Base-by-base conservation (phyloP, 2,888 invertebrate species). In the Chaetogeoica ovagalla region DNA sequence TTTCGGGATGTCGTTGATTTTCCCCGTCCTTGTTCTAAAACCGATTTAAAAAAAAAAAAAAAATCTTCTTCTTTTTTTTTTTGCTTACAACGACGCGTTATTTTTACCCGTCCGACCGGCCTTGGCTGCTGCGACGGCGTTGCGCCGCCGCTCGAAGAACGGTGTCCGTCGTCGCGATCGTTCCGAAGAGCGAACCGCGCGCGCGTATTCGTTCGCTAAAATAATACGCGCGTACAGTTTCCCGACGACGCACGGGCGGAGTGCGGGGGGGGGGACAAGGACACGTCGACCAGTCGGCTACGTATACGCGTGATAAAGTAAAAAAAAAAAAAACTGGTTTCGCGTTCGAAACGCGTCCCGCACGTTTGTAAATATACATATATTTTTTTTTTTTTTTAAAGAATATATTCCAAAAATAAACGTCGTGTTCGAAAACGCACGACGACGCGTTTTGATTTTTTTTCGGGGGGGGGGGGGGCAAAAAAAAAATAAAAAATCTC, bases 251-350 rank as follows among this genome's bases (percentile, higher is more conserved):
- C 30, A 30, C 4, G 2, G 4, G 30, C 30, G 4, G 5, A 8
- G 55, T 19, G 69, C 21, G 69, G 52, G 21, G 48, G 69, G 15
- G 69, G 52, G 21, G 48, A 11, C 69, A 69, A 69, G 69, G 69
- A 55, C 69, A 52, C 30, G 68, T 52, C 23, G 19, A 52, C 52
- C 55, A 69, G 69, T 55, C 69, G 30, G 23, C 2, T 30, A 4
- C 4, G 30, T 30, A 4, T 13, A 17, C 15, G 17, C 6, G 48
- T 30, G 69, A 69, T 55, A 69, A 69, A n/a, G 69, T 69, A 30
- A 69, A 19, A 69, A 69, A 69, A n/a, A 52, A 55, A 30, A 69
- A 19, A 69, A 69, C 69, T 52, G 69, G 69, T 69, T 69, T 52
- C 13, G 19, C 55, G 52, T 48, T 48, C 43, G 43, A 13, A 48